Conservation (phyloP, 2,888 invertebrate species). For the Neoaliturus tenellus region DNA sequence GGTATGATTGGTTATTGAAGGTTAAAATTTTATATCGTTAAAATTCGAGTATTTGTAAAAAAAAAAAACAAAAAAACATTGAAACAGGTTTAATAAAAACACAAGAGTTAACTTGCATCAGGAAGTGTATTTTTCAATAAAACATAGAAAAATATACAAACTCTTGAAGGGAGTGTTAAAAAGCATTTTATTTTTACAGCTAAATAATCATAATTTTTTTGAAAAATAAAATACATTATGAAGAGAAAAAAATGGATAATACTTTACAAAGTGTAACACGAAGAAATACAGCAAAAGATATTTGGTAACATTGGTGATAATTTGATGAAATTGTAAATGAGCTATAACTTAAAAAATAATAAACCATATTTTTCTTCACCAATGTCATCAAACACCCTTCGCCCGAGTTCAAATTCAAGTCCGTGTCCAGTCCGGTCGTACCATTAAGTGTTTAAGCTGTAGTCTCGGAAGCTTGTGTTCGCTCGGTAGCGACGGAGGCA, state of each 20-base stretch:
- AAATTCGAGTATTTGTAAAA: too few relatives aligned
- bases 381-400: not conserved
- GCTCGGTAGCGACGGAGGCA: conserved; percentile 48
- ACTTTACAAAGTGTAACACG: not conserved
- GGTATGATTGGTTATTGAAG: too few relatives aligned
- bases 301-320: not conserved
- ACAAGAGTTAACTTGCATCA: conserved; percentile 31
- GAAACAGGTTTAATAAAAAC: too few relatives aligned
- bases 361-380: not conserved
- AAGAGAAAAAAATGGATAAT: not conserved
- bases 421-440: not conserved
- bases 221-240: too few relatives aligned
- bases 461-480: conserved; percentile 47
- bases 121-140: conserved; percentile 45
- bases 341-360: not conserved
- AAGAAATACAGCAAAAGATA: not conserved
- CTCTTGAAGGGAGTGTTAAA: not conserved
- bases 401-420: not conserved
- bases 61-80: too few relatives aligned
- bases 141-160: not conserved
- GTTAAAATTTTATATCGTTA: too few relatives aligned
- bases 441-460: not conserved
- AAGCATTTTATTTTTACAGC: conserved; percentile 29
- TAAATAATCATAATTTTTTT: not conserved
- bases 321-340: not conserved